Evolutionary conservation across 2,797 vertebrate species (phyloP).

Genomic region (Brotula barbata): DNA sequence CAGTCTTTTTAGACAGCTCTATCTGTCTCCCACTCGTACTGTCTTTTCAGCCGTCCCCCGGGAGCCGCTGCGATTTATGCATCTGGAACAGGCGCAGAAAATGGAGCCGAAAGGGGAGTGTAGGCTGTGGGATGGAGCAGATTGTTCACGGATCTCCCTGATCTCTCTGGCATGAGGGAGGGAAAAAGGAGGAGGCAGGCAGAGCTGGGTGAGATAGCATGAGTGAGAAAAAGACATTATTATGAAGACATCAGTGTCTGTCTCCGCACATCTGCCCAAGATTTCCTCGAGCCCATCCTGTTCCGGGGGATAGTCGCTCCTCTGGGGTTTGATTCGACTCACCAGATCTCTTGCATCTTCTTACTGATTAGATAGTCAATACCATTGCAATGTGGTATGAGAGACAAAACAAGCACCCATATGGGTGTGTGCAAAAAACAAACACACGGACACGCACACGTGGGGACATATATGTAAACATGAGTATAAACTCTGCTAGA

Average conservation of each 20-base stretch:
- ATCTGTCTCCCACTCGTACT: conserved; percentile 64
- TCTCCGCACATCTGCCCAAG: conserved; percentile 65
- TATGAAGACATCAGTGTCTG: conserved; percentile 79
- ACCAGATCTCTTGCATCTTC: conserved; percentile 31
- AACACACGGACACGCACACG: conserved; percentile 2
- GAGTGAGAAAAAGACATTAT: conserved; percentile 43
- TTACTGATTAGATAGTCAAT: conserved; percentile 40
- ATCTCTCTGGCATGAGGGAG: conserved; percentile 57
- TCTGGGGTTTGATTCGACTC: conserved; percentile 42
- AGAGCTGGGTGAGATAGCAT: conserved; percentile 35
- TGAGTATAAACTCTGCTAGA: too few species aligned
- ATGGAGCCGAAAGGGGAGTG: conserved; percentile 36
- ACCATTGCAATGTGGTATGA: conserved; percentile 1
- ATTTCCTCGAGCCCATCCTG: conserved; percentile 56
- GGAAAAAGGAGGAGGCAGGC: conserved; percentile 20
- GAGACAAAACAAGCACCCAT: conserved; percentile 51
- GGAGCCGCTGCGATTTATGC: conserved; percentile 77
- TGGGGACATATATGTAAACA: conserved; percentile 7
- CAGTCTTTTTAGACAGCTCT: conserved; percentile 73
- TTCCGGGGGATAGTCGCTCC: conserved; percentile 46
- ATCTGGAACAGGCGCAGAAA: conserved; percentile 56
- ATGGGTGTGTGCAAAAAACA: conserved; percentile 17
- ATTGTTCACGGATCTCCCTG: conserved; percentile 74
- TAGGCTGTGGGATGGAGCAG: conserved; percentile 63
- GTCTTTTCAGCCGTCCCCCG: conserved; percentile 62